Evolutionary conservation across 2,797 vertebrate species (phyloP).

Genomic region (Siniperca undulata): DNA sequence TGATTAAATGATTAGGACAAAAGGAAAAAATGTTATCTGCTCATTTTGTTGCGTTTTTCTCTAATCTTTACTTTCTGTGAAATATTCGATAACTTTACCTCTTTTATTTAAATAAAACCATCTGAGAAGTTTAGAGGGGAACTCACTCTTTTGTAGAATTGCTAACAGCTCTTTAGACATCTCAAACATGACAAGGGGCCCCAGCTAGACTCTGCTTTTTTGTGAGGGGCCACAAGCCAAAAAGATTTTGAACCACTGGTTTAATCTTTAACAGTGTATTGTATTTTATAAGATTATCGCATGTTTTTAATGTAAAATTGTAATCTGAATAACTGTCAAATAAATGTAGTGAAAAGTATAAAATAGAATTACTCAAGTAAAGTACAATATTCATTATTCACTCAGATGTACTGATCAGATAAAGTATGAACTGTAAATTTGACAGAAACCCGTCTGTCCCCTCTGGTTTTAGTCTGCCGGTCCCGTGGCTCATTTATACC

Average conservation of each 20-base stretch:
- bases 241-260: neutral
- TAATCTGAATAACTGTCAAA: neutral
- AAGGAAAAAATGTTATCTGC: neutral
- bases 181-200: no score
- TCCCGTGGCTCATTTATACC: slow-evolving; percentile 92
- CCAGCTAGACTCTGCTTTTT: neutral
- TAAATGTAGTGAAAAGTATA: neutral
- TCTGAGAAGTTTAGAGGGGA: no score
- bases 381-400: no score
- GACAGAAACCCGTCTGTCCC: slow-evolving; percentile 6
- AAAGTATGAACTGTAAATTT: neutral
- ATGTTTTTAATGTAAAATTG: neutral
- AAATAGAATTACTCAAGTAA: neutral
- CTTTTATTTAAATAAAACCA: neutral
- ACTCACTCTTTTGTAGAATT: neutral
- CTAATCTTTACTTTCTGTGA: neutral
- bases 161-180: no score
- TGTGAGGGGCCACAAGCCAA: no score
- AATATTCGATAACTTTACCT: neutral
- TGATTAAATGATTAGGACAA: neutral
- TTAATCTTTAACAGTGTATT: neutral
- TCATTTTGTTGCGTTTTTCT: no score
- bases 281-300: neutral
- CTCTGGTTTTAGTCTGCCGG: slow-evolving; percentile 87
- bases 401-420: neutral